These are phyloP conservation scores for Charaxes varanes DNA, from an alignment of 1,140 invertebrate genomes.

Conservation along the genomic window DNA sequence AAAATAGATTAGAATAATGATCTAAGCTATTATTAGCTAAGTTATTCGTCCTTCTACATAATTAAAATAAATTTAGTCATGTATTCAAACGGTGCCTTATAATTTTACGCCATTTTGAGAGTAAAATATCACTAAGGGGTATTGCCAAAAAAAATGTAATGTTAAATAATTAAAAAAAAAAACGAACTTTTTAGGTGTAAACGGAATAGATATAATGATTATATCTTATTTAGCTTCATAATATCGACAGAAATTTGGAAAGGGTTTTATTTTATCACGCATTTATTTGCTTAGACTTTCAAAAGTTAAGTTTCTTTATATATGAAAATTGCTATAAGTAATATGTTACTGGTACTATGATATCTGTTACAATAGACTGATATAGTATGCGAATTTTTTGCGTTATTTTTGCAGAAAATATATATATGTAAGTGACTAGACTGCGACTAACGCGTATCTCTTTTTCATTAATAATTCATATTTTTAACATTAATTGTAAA, in stretches of 20 bases:
- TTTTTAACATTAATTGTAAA: slow-evolving; percentile 13
- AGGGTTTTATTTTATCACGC: neutral
- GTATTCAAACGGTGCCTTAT: slow-evolving; percentile 67
- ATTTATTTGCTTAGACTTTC: neutral
- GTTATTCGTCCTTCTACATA: slow-evolving; percentile 60
- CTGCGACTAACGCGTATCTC: slow-evolving; percentile 6
- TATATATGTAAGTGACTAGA: slow-evolving; percentile 2
- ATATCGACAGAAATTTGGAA: slow-evolving; percentile 2
- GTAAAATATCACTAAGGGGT: slow-evolving; percentile 61
- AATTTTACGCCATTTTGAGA: slow-evolving; percentile 68
- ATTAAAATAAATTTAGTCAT: slow-evolving; percentile 54
- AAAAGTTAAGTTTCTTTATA: neutral
- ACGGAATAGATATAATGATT: slow-evolving; percentile 12
- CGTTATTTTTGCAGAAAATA: slow-evolving; percentile 1
- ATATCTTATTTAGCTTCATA: slow-evolving; percentile 14
- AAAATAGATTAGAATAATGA: slow-evolving; percentile 28
- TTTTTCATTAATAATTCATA: slow-evolving; percentile 5
- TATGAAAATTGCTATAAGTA: neutral
- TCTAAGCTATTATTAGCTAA: slow-evolving; percentile 49
- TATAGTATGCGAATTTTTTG: neutral
- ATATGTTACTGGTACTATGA: neutral
- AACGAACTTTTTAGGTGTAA: slow-evolving; percentile 27
- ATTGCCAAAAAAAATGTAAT: slow-evolving; percentile 55
- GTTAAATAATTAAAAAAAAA: slow-evolving; percentile 33
- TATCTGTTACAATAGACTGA: slow-evolving; percentile 3